A percentile compares a stretch with the other conserved stretches of the same genome.
phyloP scores from a whole-genome alignment of 2,888 invertebrate genomes.

The Drosophila yooni region DNA sequence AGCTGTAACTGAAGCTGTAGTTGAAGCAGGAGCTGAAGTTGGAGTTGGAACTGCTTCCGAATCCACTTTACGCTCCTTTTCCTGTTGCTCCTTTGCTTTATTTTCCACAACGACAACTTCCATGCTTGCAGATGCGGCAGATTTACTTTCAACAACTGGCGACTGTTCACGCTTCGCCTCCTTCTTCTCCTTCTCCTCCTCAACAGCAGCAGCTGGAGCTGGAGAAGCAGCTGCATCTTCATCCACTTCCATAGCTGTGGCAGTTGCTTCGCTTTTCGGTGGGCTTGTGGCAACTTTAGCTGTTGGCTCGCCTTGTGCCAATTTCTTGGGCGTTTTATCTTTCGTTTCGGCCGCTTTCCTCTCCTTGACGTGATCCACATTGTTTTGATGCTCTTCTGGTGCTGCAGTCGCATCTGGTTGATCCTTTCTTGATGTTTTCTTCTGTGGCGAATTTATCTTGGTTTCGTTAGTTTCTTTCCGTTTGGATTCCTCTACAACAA shows the following conservation, averaged over 20 bases:
- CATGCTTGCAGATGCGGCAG: constrained; percentile 39
- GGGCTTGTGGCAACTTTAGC: constrained; percentile 48
- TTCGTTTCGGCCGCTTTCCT: constrained; percentile 39
- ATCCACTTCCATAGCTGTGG: constrained; percentile 60
- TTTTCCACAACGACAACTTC: constrained; percentile 46
- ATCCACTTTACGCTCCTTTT: constrained; percentile 31
- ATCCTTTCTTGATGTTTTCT: constrained; percentile 46
- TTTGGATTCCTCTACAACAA: constrained; percentile 18
- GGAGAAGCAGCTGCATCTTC: constrained; percentile 38
- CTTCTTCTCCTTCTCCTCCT: constrained; percentile 24
- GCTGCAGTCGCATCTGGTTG: constrained; percentile 37
- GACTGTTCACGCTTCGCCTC: constrained; percentile 21
- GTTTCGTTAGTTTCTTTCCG: constrained; percentile 17
- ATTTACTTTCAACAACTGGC: constrained; percentile 16
- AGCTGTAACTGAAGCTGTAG: neutral
- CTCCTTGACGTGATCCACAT: constrained; percentile 53
- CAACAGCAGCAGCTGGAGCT: constrained; percentile 58
- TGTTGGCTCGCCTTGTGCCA: constrained; percentile 51
- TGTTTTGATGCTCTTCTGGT: constrained; percentile 58
- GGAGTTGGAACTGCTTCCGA: constrained; percentile 25
- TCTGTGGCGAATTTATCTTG: constrained; percentile 33
- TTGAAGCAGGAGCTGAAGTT: neutral
- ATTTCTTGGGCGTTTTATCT: constrained; percentile 31
- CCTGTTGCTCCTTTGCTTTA: constrained; percentile 31
- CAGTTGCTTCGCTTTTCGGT: constrained; percentile 44